Evolutionary conservation across 2,113 vertebrate species (phyloP), one percentile per base, ranked within the genome.

Genomic region (Taxidea taxus): DNA sequence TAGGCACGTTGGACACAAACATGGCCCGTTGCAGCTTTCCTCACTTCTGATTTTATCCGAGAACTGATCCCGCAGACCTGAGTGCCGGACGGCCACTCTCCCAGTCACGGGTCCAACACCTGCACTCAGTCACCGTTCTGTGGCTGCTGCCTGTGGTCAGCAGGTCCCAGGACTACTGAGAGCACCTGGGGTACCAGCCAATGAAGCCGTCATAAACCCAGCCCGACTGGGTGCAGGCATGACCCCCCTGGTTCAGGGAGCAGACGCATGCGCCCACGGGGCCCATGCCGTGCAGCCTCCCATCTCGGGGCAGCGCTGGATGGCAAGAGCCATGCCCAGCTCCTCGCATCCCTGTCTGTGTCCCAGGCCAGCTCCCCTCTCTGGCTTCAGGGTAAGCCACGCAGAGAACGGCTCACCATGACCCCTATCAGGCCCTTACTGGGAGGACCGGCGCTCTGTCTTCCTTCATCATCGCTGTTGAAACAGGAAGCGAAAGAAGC

Each of bases 111-210:
- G 12, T 4, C 44, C 4, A 9, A 6, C 80, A 27, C 25, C 87
- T 64, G n/a, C 16, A 2, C 80, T 3, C 2, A 14, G 11, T n/a
- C 12, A 6, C 21, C 3, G 1, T 15, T 60, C 58, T 11, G 39
- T 42, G 49, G 16, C 18, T 16, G 60, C 39, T 12, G 2, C 11
- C 12, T 2, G 12, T 51, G 81, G 62, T 77, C 31, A 7, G 60
- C 25, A 15, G 56, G 91, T 47, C 23, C 49, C 44, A 4, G 29
- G 56, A 62, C 85, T 15, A 0, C 4, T 47, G 54, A 15, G 95
- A 77, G 94, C 98, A 81, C 97, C 96, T 97, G 95, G 82, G 95
- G 92, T 80, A 92, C 95, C 91, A 87, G 86, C 96, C 97, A 9
- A 78, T 34, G 74, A 80, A 95, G 29, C 77, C 95, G 8, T 95